Evolutionary conservation across 2,888 invertebrate genomes (phyloP).

Genomic region (Crematogaster levior): DNA sequence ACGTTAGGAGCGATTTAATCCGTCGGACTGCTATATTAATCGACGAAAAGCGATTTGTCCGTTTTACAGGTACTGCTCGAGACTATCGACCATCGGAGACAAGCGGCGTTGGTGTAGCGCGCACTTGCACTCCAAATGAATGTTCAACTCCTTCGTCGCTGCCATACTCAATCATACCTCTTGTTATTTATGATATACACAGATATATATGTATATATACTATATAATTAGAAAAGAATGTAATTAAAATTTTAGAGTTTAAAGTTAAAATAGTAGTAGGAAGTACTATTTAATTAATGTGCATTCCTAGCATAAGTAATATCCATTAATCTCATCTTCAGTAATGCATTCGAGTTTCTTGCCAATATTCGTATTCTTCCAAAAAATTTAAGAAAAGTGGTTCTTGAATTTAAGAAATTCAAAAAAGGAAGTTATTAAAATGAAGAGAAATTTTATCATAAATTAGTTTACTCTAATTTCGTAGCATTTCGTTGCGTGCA

Average conservation of each 20-base stretch:
- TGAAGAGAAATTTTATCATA: background rate
- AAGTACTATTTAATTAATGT: background rate
- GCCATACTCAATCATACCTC: background rate
- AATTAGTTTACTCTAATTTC: background rate
- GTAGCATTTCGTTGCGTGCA: background rate
- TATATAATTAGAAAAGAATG: background rate
- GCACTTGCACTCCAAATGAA: background rate
- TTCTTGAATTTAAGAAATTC: background rate
- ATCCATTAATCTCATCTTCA: background rate
- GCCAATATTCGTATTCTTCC: too few species aligned
- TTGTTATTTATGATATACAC: background rate
- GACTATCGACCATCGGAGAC: background rate
- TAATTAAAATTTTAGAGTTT: background rate
- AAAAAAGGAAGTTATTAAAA: background rate
- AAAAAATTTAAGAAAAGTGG: background rate
- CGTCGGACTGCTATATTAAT: slow-evolving; percentile 34
- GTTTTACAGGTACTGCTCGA: background rate
- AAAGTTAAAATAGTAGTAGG: slow-evolving; percentile 5
- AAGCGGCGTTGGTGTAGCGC: background rate
- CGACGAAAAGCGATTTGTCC: slow-evolving; percentile 40
- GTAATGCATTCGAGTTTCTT: background rate
- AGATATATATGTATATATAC: background rate
- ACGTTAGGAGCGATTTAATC: slow-evolving; percentile 50
- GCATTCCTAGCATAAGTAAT: background rate
- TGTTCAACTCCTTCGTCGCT: background rate